These are phyloP conservation scores for Craseonycteris thonglongyai DNA, from an alignment of 2,113 vertebrate species.

Conservation along the genomic window DNA sequence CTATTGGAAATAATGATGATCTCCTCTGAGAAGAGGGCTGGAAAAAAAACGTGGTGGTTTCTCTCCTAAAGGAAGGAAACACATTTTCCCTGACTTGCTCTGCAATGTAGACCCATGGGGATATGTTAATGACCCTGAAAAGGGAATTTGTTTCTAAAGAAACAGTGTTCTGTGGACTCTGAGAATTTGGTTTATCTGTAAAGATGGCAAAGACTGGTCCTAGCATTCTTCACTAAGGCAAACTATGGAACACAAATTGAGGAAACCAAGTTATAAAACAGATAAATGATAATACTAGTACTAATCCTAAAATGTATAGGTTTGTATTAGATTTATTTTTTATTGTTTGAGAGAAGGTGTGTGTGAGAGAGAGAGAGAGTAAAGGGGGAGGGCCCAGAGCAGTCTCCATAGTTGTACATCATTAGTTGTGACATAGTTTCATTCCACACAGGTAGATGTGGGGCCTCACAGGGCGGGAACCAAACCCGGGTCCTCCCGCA, in stretches of 20 bases:
- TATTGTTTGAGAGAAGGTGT: too few relatives aligned
- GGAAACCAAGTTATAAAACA: background rate
- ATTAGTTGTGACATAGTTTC: too few relatives aligned
- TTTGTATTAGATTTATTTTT: too few relatives aligned
- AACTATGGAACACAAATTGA: background rate
- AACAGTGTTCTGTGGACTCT: background rate
- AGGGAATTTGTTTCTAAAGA: constrained; percentile 35
- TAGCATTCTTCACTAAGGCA: background rate
- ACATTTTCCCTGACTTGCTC: constrained; percentile 2
- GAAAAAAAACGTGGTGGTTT: background rate
- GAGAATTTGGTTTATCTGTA: constrained; percentile 39
- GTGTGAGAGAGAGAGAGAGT: too few relatives aligned
- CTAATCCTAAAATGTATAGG: background rate
- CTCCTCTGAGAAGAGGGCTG: background rate
- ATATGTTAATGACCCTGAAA: constrained; percentile 43
- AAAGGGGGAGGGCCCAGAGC: too few relatives aligned
- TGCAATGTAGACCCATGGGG: background rate
- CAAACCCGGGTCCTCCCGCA: too few relatives aligned
- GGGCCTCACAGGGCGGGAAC: too few relatives aligned
- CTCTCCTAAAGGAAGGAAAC: background rate
- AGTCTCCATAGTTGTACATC: too few relatives aligned
- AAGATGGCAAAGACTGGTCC: background rate
- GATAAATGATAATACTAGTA: background rate
- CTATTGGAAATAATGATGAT: background rate
- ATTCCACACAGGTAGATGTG: too few relatives aligned